Percentiles rank a stretch among this genome's conserved stretches.
Conservation (phyloP, 2,797 vertebrate species). For the Otus scops region DNA sequence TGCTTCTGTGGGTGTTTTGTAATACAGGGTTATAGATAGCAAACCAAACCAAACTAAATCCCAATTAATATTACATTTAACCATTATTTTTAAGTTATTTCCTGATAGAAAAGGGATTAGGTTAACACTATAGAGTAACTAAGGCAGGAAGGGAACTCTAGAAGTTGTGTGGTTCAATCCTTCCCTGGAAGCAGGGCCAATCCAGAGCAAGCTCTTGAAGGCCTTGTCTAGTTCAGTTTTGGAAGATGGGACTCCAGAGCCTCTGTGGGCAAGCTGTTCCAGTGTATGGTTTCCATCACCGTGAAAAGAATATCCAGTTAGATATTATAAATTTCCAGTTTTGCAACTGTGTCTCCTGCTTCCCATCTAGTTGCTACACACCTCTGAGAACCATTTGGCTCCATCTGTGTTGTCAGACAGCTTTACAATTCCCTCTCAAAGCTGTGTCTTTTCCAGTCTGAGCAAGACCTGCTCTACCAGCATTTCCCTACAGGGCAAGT, state of each 20-base stretch:
- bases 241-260: background rate
- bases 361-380: background rate
- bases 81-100: background rate
- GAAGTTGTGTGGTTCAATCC: background rate
- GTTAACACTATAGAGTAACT: background rate
- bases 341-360: background rate
- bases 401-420: background rate
- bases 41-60: background rate
- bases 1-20: background rate
- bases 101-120: background rate
- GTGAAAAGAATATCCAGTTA: background rate
- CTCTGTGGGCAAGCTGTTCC: background rate
- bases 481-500: background rate
- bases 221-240: background rate
- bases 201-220: background rate
- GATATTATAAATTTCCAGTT: background rate
- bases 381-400: background rate
- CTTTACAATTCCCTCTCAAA: background rate
- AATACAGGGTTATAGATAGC: background rate
- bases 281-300: background rate
- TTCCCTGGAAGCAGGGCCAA: background rate
- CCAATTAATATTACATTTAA: background rate
- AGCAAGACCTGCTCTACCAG: background rate
- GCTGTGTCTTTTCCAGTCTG: background rate
- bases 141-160: background rate